These are phyloP conservation scores for Nycticryphes semicollaris DNA, from an alignment of 2,113 vertebrate genomes.

Conservation along the genomic window DNA sequence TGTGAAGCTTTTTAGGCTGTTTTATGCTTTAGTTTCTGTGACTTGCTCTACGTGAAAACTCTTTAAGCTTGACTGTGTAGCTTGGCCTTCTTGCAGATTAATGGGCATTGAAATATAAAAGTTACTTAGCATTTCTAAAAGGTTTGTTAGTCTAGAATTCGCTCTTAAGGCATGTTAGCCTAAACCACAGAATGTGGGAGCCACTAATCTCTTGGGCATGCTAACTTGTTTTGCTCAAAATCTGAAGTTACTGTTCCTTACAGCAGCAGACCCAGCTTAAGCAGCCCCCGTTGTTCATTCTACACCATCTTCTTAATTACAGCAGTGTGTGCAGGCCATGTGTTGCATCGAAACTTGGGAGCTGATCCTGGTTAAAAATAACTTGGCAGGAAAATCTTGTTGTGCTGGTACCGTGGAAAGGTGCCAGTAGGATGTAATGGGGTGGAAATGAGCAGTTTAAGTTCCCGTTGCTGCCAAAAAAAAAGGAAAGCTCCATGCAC, in stretches of 20 bases:
- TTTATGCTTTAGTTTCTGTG: neutral
- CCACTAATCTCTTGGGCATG: neutral
- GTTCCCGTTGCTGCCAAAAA: neutral
- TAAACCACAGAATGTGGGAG: neutral
- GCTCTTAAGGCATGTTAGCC: neutral
- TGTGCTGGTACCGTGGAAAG: neutral
- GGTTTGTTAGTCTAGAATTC: neutral
- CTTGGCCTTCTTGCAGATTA: neutral
- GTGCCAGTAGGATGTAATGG: neutral
- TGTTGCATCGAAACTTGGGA: neutral
- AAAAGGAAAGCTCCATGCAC: neutral
- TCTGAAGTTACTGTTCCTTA: neutral
- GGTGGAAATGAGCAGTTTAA: neutral
- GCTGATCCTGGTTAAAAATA: slow-evolving; percentile 41
- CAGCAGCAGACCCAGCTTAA: neutral
- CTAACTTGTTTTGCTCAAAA: neutral
- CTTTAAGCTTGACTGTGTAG: neutral
- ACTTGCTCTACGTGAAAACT: neutral
- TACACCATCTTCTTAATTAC: neutral
- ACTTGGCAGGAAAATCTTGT: neutral
- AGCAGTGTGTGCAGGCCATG: neutral
- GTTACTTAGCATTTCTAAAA: neutral
- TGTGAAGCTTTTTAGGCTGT: neutral
- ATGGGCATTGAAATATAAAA: neutral
- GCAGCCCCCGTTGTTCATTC: neutral